These are phyloP conservation scores for Sinocyclocheilus grahami DNA, from an alignment of 2,113 vertebrate genomes.

Conservation along the genomic window DNA sequence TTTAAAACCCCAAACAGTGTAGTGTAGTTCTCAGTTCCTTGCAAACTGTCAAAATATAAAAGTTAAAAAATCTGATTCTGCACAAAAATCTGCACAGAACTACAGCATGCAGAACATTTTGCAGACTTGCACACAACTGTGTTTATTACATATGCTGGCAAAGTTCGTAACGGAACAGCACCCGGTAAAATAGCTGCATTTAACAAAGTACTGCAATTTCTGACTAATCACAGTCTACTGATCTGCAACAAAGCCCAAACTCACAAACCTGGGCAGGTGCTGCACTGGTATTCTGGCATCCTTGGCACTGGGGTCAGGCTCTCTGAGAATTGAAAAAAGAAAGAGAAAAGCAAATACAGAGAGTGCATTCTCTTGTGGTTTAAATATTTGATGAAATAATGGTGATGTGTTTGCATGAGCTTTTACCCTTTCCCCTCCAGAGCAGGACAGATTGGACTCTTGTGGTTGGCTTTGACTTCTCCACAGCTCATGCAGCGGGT, in stretches of 20 bases:
- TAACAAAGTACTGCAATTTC: not conserved
- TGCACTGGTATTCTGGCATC: constrained; percentile 85
- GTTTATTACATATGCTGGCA: not conserved
- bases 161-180: too few relatives aligned
- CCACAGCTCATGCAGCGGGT: constrained; percentile 91
- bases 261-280: constrained; percentile 85
- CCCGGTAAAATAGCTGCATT: not conserved
- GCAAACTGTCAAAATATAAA: not conserved
- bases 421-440: constrained; percentile 91
- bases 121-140: not conserved
- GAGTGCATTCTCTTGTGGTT: not conserved
- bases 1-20: not conserved
- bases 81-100: not conserved
- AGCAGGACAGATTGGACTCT: constrained; percentile 88
- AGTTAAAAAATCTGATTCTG: not conserved
- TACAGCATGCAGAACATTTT: not conserved
- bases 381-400: not conserved
- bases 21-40: not conserved
- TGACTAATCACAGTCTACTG: not conserved
- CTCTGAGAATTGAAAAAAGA: constrained; percentile 71
- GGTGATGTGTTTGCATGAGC: not conserved
- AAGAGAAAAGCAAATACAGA: not conserved
- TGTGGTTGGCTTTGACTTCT: constrained; percentile 82
- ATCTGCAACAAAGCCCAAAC: not conserved
- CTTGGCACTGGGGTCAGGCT: constrained; percentile 81